Conservation (phyloP, 2,888 invertebrate genomes). For the Diarsia brunnea region DNA sequence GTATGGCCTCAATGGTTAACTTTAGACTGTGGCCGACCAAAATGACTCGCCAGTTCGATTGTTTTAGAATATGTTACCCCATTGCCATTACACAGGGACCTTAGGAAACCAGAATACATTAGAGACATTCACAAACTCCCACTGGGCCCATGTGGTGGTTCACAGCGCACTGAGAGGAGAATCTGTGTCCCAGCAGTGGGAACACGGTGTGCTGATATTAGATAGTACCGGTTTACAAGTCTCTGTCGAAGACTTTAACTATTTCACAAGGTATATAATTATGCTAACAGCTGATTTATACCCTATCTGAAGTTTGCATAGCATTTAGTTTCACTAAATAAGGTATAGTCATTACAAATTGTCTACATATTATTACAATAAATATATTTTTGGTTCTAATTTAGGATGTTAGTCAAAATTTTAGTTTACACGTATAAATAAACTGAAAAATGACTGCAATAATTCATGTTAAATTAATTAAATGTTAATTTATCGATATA, state of each 20-base stretch:
- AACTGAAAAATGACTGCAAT: conserved; percentile 62
- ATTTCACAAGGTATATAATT: not conserved
- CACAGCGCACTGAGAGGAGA: not conserved
- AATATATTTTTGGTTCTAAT: conserved; percentile 50
- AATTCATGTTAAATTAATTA: conserved; percentile 17
- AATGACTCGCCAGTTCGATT: too few relatives aligned
- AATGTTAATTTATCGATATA: conserved; percentile 5
- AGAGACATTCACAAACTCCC: too few relatives aligned
- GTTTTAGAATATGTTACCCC: too few relatives aligned
- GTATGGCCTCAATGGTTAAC: too few relatives aligned
- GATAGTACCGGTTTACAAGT: not conserved
- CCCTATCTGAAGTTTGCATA: not conserved
- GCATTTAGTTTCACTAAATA: conserved; percentile 8
- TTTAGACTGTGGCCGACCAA: too few relatives aligned
- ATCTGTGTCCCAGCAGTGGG: not conserved
- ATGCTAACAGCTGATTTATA: not conserved
- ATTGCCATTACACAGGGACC: too few relatives aligned
- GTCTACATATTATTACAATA: conserved; percentile 25
- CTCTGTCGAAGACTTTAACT: not conserved
- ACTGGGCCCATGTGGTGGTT: too few relatives aligned
- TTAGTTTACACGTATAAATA: conserved; percentile 60
- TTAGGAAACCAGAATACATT: too few relatives aligned
- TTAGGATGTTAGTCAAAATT: conserved; percentile 55
- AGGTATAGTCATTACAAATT: conserved; percentile 11
- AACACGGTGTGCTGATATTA: not conserved